Conservation (phyloP, 2,888 invertebrate species). For the Eupithecia subumbrata region DNA sequence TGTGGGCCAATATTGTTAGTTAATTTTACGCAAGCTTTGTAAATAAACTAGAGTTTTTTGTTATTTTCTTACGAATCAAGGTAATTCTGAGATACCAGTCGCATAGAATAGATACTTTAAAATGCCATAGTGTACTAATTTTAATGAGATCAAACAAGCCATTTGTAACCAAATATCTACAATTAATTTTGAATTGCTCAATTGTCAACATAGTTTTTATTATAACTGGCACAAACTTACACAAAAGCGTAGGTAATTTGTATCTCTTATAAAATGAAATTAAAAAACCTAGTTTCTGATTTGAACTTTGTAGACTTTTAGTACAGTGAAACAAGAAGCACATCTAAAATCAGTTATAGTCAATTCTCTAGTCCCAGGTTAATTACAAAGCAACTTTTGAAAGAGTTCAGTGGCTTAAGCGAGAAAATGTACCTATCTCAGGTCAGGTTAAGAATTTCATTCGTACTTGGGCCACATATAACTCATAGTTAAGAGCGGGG, state of each 20-base stretch:
- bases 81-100: constrained; percentile 30
- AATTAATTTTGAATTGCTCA: constrained; percentile 50
- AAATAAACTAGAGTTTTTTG: constrained; percentile 29
- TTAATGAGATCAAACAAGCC: constrained; percentile 50
- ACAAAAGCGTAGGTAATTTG: neutral
- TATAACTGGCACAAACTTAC: constrained; percentile 20
- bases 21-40: constrained; percentile 40
- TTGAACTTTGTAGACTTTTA: constrained; percentile 4
- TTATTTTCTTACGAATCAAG: constrained; percentile 25
- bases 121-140: constrained; percentile 48
- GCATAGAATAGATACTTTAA: constrained; percentile 33
- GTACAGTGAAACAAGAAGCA: constrained; percentile 51
- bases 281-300: constrained; percentile 3
- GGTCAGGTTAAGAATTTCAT: neutral
- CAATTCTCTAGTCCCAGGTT: constrained; percentile 80
- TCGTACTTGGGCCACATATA: constrained; percentile 39
- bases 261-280: neutral
- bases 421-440: neutral
- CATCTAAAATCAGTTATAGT: constrained; percentile 72
- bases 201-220: constrained; percentile 22
- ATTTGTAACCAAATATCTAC: constrained; percentile 60
- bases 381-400: constrained; percentile 65
- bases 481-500: constrained; percentile 62
- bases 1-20: constrained; percentile 52
- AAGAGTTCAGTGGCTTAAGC: constrained; percentile 54